A percentile compares a stretch with the other conserved stretches of the same genome.
phyloP scores from a whole-genome alignment of 2,888 invertebrate genomes.

The Halictus ligatus region DNA sequence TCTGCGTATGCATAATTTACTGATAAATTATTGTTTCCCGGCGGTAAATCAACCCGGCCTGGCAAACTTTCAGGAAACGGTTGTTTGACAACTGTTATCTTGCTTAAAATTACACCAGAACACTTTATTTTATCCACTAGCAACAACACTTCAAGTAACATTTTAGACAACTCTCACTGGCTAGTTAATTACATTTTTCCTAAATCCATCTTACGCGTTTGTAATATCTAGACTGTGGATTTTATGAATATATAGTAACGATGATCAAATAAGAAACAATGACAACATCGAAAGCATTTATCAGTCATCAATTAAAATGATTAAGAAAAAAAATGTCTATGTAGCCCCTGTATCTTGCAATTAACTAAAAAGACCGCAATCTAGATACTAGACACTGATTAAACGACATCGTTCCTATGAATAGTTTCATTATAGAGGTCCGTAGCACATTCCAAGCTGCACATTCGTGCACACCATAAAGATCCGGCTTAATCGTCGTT shows the following conservation, averaged over 20 bases:
- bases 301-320: no score
- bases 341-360: no score
- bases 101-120: not conserved
- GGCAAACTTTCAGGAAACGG: conserved; percentile 7
- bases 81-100: conserved; percentile 4
- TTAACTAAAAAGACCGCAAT: not conserved
- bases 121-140: not conserved
- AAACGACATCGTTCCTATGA: not conserved
- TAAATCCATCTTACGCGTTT: no score
- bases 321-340: no score
- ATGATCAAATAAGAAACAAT: no score
- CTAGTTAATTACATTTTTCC: not conserved
- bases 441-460: not conserved
- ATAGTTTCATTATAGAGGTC: not conserved
- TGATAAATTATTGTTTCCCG: conserved; percentile 18
- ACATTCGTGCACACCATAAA: not conserved
- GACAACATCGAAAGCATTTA: no score
- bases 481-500: not conserved
- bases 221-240: no score
- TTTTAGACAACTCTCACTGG: not conserved
- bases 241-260: no score
- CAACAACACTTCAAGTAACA: not conserved
- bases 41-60: not conserved
- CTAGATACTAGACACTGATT: not conserved
- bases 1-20: conserved; percentile 24